Conservation (phyloP, 2,113 vertebrate genomes). For the Ictalurus punctatus region DNA sequence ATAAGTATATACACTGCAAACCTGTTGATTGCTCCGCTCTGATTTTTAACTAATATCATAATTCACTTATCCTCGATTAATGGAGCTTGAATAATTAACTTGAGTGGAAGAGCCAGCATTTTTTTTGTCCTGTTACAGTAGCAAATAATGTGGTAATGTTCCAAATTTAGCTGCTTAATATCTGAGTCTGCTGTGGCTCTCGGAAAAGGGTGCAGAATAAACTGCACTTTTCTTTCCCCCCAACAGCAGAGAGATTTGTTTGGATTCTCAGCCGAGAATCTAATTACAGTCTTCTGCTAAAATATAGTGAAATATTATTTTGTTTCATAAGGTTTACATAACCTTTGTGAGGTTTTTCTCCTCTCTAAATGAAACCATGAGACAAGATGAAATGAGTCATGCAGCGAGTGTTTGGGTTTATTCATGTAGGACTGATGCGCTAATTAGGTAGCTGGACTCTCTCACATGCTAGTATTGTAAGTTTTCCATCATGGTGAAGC, state of each 20-base stretch:
- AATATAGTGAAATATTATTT: constrained; percentile 15
- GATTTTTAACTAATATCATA: constrained; percentile 5
- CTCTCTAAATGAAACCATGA: constrained; percentile 1
- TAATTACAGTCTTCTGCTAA: constrained; percentile 27
- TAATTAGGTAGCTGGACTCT: constrained; percentile 34
- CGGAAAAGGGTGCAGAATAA: constrained; percentile 1
- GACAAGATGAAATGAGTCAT: constrained; percentile 19
- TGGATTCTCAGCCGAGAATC: constrained; percentile 11
- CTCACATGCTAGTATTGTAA: constrained; percentile 14
- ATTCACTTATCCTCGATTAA: background rate
- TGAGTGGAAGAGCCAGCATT: background rate
- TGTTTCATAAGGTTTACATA: constrained; percentile 7
- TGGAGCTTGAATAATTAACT: background rate
- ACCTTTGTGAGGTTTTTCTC: background rate
- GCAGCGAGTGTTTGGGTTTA: background rate
- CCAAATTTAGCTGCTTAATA: constrained; percentile 6
- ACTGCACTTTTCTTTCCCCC: no score
- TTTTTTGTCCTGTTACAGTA: background rate
- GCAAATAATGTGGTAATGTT: background rate
- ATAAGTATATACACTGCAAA: background rate
- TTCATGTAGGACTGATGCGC: constrained; percentile 35
- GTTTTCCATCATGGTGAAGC: constrained; percentile 28
- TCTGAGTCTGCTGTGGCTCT: background rate
- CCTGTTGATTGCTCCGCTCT: background rate
- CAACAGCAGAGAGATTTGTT: constrained; percentile 23